Percentiles rank a stretch among this genome's conserved stretches.
These are phyloP conservation scores for Taenioides sp. DNA, from an alignment of 2,797 vertebrate species.

Conservation along the genomic window DNA sequence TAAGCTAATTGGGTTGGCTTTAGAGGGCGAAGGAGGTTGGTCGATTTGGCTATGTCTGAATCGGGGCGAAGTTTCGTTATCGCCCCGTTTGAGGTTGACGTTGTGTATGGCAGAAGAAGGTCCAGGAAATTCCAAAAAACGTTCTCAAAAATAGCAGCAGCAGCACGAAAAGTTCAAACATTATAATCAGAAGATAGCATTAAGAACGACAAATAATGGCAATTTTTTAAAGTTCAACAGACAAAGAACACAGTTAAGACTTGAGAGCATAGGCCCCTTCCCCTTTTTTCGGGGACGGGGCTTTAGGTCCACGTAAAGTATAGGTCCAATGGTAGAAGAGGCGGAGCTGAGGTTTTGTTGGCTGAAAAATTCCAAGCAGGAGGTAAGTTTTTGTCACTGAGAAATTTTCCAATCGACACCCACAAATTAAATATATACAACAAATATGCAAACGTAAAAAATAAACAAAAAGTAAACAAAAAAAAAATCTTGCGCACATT, in stretches of 20 bases:
- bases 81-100: conserved; percentile 64
- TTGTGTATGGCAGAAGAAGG: conserved; percentile 76
- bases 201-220: conserved; percentile 55
- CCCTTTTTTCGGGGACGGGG: conserved; percentile 35
- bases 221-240: conserved; percentile 59
- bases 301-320: conserved; percentile 62
- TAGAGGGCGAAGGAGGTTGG: conserved; percentile 9
- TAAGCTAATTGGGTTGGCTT: not conserved
- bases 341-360: conserved; percentile 53
- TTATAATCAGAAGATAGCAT: conserved; percentile 37
- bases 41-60: conserved; percentile 32
- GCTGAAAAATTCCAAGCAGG: conserved; percentile 44
- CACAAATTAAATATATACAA: conserved; percentile 68
- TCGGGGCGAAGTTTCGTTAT: not conserved
- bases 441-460: conserved; percentile 48
- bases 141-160: conserved; percentile 71
- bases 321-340: conserved; percentile 55
- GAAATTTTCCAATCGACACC: conserved; percentile 36
- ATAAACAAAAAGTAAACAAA: conserved; percentile 3
- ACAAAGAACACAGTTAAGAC: conserved; percentile 59
- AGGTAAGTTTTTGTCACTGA: conserved; percentile 31
- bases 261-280: conserved; percentile 31
- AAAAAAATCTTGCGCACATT: conserved; percentile 21
- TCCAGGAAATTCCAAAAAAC: conserved; percentile 63
- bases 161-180: conserved; percentile 71